Conservation (phyloP, 2,888 invertebrate genomes). For the Drosophila recens region DNA sequence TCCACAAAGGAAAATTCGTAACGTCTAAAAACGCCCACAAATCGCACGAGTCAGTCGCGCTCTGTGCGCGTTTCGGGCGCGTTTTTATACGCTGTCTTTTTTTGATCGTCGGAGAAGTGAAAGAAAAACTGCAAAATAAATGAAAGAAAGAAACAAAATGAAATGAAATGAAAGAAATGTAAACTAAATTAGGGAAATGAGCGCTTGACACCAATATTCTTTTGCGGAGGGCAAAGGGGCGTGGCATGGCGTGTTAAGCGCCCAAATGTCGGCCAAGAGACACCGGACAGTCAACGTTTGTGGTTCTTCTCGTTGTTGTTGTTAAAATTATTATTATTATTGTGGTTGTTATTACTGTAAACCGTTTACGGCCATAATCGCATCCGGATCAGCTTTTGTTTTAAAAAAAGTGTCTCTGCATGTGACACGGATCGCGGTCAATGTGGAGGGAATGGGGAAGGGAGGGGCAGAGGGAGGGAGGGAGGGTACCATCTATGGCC, state of each 20-base stretch:
- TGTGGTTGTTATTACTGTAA: constrained; percentile 46
- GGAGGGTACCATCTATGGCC: constrained; percentile 8
- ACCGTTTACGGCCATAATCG: constrained; percentile 70
- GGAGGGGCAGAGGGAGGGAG: too few species aligned
- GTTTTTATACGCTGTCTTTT: constrained; percentile 14
- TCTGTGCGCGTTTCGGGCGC: constrained; percentile 33
- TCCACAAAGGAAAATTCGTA: constrained; percentile 21
- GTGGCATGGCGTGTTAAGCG: constrained; percentile 19
- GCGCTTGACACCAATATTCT: constrained; percentile 72
- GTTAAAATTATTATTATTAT: constrained; percentile 14
- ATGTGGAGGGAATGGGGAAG: too few species aligned
- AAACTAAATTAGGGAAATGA: constrained; percentile 77
- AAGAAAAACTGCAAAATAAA: constrained; percentile 23
- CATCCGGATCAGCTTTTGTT: constrained; percentile 68
- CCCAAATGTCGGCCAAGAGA: constrained; percentile 36
- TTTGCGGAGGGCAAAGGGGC: constrained; percentile 11
- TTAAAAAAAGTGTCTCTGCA: constrained; percentile 14
- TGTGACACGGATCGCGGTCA: constrained; percentile 1
- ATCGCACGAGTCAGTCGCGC: constrained; percentile 25
- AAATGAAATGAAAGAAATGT: constrained; percentile 41
- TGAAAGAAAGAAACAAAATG: constrained; percentile 16
- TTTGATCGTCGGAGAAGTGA: constrained; percentile 22
- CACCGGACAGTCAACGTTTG: constrained; percentile 65
- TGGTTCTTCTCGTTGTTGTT: constrained; percentile 24
- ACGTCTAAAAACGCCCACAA: constrained; percentile 38